Base-by-base conservation (phyloP, 2,888 invertebrate species). In the Drosophila longiperda region DNA sequence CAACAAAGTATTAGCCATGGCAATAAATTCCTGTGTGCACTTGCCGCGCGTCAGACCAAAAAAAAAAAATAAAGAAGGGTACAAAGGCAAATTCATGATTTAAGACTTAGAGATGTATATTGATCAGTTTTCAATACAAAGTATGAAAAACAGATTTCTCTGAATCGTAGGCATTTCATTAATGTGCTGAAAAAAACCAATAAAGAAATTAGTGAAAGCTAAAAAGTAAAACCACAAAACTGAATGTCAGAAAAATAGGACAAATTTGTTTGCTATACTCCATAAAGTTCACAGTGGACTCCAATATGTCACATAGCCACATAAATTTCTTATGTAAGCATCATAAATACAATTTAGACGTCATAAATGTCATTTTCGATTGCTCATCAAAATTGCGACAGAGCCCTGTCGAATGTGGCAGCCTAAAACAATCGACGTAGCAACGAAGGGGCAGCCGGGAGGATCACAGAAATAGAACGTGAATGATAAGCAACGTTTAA, bases 331-430 rank as follows among this genome's bases (percentile, higher is more conserved):
- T 55, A 58, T 78, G 72, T 73, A 75, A 72, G 75, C 58, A 65
- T 69, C 77, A 87, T 85, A 81, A 82, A 78, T 78, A 77, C 72
- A 75, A 87, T 73, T 87, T 78, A 75, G 74, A 66, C 78, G 73
- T 77, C 82, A 81, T 85, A 75, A 85, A 80, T 85, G 80, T 67
- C 70, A 73, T 73, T 80, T 85, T 69, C 65, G 82, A 61, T 29
- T 49, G 58, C 36, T 50, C 50, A 49, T 59, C 40, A 40, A 42
- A 40, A 53, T 34, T 26, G 42, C 29, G 23, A 32, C 29, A 23
- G n/a, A 53, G 68, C 49, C n/a, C 48, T 36, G 42, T 33, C 52
- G 38, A 42, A 23, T 12, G 45, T 50, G 64, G 12, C 3, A 49
- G 11, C 23, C n/a, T n/a, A 42, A 50, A 58, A 42, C 38, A 60